These are phyloP conservation scores for Torymus tubicola DNA, from an alignment of 2,888 invertebrate genomes.

Conservation along the genomic window DNA sequence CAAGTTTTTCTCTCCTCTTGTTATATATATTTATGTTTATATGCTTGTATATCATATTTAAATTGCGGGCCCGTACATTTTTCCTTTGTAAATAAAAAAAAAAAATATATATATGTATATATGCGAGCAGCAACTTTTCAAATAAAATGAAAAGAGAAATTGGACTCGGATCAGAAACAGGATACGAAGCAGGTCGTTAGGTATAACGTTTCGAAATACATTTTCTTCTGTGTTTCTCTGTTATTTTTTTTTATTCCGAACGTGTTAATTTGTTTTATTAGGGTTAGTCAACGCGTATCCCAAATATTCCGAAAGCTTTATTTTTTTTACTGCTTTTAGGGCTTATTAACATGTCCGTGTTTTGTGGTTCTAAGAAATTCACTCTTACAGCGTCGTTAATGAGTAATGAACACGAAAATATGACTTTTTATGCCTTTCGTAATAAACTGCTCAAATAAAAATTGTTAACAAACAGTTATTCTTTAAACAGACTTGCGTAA, in stretches of 20 bases:
- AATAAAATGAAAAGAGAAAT: conserved; percentile 24
- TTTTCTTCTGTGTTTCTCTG: background rate
- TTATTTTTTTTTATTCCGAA: background rate
- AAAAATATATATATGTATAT: background rate
- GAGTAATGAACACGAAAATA: too few species aligned
- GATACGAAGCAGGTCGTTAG: conserved; percentile 21
- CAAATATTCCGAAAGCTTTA: background rate
- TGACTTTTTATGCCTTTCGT: too few species aligned
- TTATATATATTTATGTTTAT: too few species aligned
- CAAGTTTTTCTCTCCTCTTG: too few species aligned
- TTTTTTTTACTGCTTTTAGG: background rate
- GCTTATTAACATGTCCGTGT: conserved; percentile 17
- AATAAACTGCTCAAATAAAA: too few species aligned
- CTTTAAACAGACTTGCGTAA: too few species aligned
- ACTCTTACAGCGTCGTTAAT: too few species aligned
- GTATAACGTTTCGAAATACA: conserved; percentile 20
- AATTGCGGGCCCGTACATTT: too few species aligned
- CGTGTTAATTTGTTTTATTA: conserved; percentile 39
- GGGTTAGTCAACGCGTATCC: conserved; percentile 3
- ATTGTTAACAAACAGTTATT: too few species aligned
- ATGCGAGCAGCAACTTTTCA: background rate
- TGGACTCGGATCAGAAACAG: conserved; percentile 5
- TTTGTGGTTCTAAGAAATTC: too few species aligned
- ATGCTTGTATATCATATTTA: too few species aligned
- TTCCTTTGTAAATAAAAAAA: too few species aligned